Conservation (phyloP, 2,888 invertebrate species). For the Nymphalis urticae region DNA sequence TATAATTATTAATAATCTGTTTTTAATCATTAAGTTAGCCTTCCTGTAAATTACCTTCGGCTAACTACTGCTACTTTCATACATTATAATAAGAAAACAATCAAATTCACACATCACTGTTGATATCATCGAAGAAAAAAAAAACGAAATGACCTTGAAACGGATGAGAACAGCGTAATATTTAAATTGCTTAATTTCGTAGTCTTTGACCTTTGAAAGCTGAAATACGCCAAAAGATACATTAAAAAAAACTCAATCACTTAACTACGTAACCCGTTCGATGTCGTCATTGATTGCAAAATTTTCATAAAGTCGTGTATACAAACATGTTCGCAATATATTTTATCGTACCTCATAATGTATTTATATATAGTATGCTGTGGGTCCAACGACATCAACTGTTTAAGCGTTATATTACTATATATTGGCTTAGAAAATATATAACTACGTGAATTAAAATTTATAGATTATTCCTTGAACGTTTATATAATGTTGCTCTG, state of each 20-base stretch:
- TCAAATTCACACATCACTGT: too few relatives aligned
- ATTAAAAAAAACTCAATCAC: conserved; percentile 6
- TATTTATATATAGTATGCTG: conserved; percentile 17
- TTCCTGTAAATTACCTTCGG: too few relatives aligned
- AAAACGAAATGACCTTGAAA: background rate
- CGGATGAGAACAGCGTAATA: background rate
- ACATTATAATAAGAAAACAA: too few relatives aligned
- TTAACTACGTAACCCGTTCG: conserved; percentile 17
- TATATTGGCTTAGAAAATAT: conserved; percentile 1
- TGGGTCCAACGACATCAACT: conserved; percentile 17
- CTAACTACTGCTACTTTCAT: too few relatives aligned
- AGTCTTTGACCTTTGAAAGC: conserved; percentile 7
- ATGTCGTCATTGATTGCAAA: conserved; percentile 34
- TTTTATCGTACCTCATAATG: conserved; percentile 7
- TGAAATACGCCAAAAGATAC: background rate
- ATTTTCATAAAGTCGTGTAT: conserved; percentile 23
- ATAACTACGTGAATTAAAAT: background rate
- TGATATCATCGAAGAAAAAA: too few relatives aligned
- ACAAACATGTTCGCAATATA: background rate
- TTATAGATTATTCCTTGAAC: too few relatives aligned
- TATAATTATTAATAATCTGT: too few relatives aligned
- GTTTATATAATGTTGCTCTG: too few relatives aligned
- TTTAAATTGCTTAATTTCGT: conserved; percentile 5
- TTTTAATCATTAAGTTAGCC: too few relatives aligned
- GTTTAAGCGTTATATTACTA: background rate